phyloP scores from a whole-genome alignment of 2,797 vertebrate genomes.

The Schizopygopsis malacanthus region DNA sequence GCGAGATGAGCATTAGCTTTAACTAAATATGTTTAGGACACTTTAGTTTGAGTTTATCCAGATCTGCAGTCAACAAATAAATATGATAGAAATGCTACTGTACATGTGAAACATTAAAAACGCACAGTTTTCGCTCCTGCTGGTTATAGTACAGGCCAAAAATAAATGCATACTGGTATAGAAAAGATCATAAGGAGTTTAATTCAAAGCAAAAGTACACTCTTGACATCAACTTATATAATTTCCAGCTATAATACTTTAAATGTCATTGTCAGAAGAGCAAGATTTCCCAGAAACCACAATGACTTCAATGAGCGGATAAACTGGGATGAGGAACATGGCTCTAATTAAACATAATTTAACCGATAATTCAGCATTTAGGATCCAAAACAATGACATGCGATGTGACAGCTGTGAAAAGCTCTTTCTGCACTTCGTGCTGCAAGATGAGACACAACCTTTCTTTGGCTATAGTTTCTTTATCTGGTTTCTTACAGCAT shows the following conservation, averaged over 20 bases:
- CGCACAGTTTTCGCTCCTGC: neutral
- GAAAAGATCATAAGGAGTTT: neutral
- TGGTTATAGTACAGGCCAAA: neutral
- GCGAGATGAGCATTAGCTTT: neutral
- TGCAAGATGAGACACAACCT: neutral
- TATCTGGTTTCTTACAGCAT: neutral
- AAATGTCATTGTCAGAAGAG: slow-evolving; percentile 31
- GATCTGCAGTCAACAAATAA: neutral
- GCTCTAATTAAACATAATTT: slow-evolving; percentile 53
- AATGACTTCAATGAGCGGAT: slow-evolving; percentile 50
- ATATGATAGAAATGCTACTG: neutral
- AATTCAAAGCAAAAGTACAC: neutral
- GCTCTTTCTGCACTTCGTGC: neutral
- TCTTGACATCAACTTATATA: neutral
- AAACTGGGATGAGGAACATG: slow-evolving; percentile 44
- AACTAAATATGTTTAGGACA: neutral
- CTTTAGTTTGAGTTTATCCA: neutral
- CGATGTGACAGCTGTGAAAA: slow-evolving; percentile 38
- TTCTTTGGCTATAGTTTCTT: neutral
- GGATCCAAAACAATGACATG: slow-evolving; percentile 30
- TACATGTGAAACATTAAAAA: slow-evolving; percentile 6
- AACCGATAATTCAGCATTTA: slow-evolving; percentile 47
- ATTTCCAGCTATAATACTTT: slow-evolving; percentile 13
- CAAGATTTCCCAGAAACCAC: neutral
- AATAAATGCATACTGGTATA: neutral